Evolutionary conservation across 2,113 vertebrate species (phyloP).

Genomic region (Halichoeres trimaculatus): DNA sequence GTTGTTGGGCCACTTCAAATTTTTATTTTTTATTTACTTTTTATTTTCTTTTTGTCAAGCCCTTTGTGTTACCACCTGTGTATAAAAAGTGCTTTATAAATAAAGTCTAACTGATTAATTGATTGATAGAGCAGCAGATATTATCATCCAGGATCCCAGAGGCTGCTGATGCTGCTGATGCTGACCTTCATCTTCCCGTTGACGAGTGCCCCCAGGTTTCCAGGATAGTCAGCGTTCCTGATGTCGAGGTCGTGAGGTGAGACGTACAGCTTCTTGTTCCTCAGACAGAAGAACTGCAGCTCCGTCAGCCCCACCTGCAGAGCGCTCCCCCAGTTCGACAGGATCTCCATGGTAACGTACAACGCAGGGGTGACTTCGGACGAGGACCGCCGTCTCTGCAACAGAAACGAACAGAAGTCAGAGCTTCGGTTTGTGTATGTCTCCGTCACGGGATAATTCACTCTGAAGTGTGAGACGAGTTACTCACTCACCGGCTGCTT

Average conservation of each 20-base stretch:
- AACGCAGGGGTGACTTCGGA: constrained; percentile 82
- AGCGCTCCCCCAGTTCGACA: constrained; percentile 93
- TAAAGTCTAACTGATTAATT: too few relatives aligned
- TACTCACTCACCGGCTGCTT: constrained; percentile 68
- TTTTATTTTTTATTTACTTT: too few relatives aligned
- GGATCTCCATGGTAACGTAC: constrained; percentile 93
- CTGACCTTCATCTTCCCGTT: constrained; percentile 88
- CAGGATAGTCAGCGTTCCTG: constrained; percentile 82
- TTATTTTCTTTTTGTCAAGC: too few relatives aligned
- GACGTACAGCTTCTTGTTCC: constrained; percentile 87
- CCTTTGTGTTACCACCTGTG: too few relatives aligned
- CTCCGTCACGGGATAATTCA: constrained; percentile 14
- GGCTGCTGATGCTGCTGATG: not conserved
- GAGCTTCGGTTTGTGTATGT: not conserved
- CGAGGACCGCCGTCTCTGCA: constrained; percentile 63
- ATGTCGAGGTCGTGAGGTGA: constrained; percentile 94
- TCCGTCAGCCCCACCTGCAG: constrained; percentile 89
- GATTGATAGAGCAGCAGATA: too few relatives aligned
- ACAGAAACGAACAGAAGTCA: constrained; percentile 19
- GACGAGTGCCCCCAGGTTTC: constrained; percentile 89
- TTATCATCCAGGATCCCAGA: not conserved
- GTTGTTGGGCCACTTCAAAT: too few relatives aligned
- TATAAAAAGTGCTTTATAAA: too few relatives aligned
- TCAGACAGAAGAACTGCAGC: constrained; percentile 92
- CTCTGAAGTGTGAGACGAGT: constrained; percentile 6